These are phyloP conservation scores for Pogonognathellus flavescens DNA, from an alignment of 1,140 invertebrate species.

Conservation along the genomic window DNA sequence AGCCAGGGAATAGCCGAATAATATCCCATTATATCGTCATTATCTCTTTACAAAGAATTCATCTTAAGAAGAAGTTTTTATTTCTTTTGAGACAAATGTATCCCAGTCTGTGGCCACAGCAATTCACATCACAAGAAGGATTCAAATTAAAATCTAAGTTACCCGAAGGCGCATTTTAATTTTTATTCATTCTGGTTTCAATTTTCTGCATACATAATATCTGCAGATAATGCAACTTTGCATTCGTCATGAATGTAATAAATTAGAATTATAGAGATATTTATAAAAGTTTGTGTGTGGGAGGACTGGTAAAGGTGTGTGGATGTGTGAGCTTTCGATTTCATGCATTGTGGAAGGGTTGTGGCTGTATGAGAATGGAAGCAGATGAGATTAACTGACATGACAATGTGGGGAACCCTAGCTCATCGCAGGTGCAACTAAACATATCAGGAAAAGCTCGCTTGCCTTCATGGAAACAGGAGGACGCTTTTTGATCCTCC, in stretches of 20 bases:
- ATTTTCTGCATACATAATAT: neutral
- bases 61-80: too few relatives aligned
- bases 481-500: constrained; percentile 36
- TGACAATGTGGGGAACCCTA: constrained; percentile 4
- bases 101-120: too few relatives aligned
- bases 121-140: too few relatives aligned
- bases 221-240: too few relatives aligned
- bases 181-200: too few relatives aligned
- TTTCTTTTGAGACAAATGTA: too few relatives aligned
- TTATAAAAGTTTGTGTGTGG: neutral
- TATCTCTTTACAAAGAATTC: too few relatives aligned
- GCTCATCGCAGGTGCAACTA: constrained; percentile 34
- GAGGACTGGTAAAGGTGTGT: neutral
- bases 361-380: neutral
- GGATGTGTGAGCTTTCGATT: neutral
- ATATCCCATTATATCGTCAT: too few relatives aligned
- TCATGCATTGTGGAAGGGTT: neutral
- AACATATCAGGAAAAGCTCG: constrained; percentile 9
- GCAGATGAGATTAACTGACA: neutral
- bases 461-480: constrained; percentile 23
- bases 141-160: too few relatives aligned
- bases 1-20: too few relatives aligned
- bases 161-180: too few relatives aligned
- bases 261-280: neutral
- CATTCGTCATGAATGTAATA: neutral